Conservation (phyloP, 2,797 vertebrate species). For the Philypnodon macrostomus region DNA sequence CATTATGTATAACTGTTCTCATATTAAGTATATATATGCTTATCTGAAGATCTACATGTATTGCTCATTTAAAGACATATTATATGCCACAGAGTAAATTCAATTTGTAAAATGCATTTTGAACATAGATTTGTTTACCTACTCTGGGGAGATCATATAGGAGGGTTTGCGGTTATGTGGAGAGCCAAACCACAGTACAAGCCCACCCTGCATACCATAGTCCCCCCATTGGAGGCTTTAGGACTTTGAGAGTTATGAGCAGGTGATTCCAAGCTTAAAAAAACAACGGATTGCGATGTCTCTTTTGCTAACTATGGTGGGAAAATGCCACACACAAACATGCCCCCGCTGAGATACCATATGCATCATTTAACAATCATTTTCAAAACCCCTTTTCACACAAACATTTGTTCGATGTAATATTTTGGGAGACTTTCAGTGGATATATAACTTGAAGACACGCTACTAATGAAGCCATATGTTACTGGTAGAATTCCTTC, state of each 20-base stretch:
- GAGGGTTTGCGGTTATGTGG: constrained; percentile 13
- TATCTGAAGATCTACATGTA: constrained; percentile 24
- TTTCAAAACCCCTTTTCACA: constrained; percentile 3
- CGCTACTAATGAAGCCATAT: constrained; percentile 31
- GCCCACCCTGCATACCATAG: constrained; percentile 17
- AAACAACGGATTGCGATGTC: constrained; percentile 19
- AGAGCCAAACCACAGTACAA: constrained; percentile 17
- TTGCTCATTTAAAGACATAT: constrained; percentile 41
- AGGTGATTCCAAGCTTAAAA: constrained; percentile 27
- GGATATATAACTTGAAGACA: constrained; percentile 13
- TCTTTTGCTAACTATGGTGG: constrained; percentile 26
- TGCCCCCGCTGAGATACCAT: neutral
- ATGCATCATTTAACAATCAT: too few species aligned
- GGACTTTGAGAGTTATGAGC: constrained; percentile 39
- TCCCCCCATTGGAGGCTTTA: constrained; percentile 11
- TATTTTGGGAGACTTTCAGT: constrained; percentile 10
- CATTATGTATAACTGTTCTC: constrained; percentile 27
- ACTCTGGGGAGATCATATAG: constrained; percentile 17
- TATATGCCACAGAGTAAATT: constrained; percentile 35
- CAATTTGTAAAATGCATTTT: constrained; percentile 22
- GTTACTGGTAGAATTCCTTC: constrained; percentile 40
- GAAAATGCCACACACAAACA: constrained; percentile 28
- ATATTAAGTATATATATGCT: constrained; percentile 3
- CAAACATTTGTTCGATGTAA: neutral
- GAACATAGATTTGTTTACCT: neutral